Evolutionary conservation across 1,140 invertebrate genomes (phyloP).

Genomic region (Trypoxylus dichotomus): DNA sequence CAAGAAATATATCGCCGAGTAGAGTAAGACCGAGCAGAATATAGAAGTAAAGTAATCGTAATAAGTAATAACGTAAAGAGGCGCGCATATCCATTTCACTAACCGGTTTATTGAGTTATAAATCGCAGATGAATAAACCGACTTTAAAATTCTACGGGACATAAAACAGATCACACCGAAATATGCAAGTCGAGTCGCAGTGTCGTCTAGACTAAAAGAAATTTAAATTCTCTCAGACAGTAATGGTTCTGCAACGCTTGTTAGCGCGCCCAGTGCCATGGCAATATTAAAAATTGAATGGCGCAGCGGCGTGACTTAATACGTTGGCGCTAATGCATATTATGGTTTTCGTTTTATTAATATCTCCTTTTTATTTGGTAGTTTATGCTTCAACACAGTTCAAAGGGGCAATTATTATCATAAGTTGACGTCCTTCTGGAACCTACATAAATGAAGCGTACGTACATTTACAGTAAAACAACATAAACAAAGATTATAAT

Average conservation of each 20-base stretch:
- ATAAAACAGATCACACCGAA: conserved; percentile 25
- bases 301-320: background rate
- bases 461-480: no score
- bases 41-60: background rate
- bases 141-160: conserved; percentile 5
- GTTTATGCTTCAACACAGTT: no score
- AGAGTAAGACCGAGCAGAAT: background rate
- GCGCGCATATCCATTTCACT: conserved; percentile 6
- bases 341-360: background rate
- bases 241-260: conserved; percentile 4
- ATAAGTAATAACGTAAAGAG: conserved; percentile 2
- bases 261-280: background rate
- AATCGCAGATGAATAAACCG: conserved; percentile 19
- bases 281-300: conserved; percentile 7
- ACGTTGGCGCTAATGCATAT: background rate
- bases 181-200: conserved; percentile 4
- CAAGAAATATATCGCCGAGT: background rate
- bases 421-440: no score
- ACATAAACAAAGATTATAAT: no score
- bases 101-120: conserved; percentile 25
- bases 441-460: no score
- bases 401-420: no score
- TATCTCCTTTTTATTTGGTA: background rate
- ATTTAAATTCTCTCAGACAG: conserved; percentile 10
- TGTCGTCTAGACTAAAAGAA: conserved; percentile 24